Percentiles rank a stretch among this genome's conserved stretches.
phyloP scores from a whole-genome alignment of 2,888 invertebrate genomes.

The Onthophagus sagittarius region DNA sequence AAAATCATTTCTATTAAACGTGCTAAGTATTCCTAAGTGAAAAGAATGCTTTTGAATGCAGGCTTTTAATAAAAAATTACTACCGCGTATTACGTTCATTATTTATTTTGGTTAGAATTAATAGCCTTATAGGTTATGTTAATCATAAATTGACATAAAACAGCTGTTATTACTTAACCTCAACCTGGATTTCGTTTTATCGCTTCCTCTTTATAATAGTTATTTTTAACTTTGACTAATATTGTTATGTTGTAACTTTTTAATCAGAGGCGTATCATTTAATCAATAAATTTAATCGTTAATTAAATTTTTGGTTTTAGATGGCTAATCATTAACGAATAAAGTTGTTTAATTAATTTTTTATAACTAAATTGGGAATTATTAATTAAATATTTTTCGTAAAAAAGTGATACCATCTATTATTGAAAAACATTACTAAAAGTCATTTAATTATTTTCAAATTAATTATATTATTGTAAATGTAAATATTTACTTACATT shows the following conservation, averaged over 20 bases:
- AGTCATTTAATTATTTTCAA: no score
- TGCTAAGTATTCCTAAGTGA: neutral
- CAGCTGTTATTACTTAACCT: neutral
- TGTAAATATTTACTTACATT: no score
- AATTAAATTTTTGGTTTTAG: neutral
- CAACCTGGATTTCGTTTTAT: neutral
- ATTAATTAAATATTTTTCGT: no score
- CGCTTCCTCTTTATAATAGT: neutral
- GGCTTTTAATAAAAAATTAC: neutral
- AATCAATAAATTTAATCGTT: neutral
- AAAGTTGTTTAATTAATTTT: no score
- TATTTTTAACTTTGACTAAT: neutral
- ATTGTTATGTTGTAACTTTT: neutral
- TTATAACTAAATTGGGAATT: no score
- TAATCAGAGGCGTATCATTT: neutral
- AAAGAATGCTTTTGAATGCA: neutral
- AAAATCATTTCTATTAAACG: neutral
- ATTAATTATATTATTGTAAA: no score
- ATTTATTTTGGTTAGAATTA: neutral
- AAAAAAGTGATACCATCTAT: no score
- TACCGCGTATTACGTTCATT: constrained; percentile 3
- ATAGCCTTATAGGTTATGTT: neutral
- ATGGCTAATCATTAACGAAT: no score
- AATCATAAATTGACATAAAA: neutral
- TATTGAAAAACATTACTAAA: no score